These are phyloP conservation scores for Drosophila fuyamai DNA, from an alignment of 1,140 invertebrate genomes.

Conservation along the genomic window DNA sequence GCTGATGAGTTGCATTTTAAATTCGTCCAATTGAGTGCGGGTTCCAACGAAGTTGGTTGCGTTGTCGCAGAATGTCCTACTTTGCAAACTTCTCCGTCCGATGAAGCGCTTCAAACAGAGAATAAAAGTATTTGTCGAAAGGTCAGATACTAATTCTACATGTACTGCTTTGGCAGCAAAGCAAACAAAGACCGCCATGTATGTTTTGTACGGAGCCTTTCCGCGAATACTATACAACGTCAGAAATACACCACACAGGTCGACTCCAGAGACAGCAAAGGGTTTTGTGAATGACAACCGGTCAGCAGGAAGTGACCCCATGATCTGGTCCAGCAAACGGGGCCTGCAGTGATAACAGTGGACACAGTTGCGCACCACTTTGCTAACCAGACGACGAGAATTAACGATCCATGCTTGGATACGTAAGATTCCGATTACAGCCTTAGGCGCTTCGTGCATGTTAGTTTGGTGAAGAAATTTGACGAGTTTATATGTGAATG, in stretches of 20 bases:
- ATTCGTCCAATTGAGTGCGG: background rate
- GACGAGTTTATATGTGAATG: too few species aligned
- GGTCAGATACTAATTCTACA: background rate
- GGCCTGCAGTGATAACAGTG: background rate
- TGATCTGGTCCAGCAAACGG: background rate
- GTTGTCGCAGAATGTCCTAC: background rate
- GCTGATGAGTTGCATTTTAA: too few species aligned
- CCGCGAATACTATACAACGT: background rate
- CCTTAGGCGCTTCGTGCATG: background rate
- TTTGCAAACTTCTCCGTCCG: background rate
- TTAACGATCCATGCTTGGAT: background rate
- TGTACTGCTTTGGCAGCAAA: background rate
- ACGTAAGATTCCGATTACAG: background rate
- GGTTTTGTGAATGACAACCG: background rate
- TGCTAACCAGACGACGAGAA: background rate
- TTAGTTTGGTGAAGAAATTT: too few species aligned
- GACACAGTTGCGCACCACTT: conserved; percentile 2
- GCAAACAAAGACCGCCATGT: background rate
- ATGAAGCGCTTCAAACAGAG: background rate
- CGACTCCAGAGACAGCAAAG: background rate
- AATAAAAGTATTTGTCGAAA: background rate
- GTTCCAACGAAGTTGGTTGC: background rate
- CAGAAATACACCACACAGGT: too few species aligned
- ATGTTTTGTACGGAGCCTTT: background rate
- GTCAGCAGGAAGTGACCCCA: too few species aligned